Evolutionary conservation across 2,797 vertebrate genomes (phyloP), one percentile per base, ranked within the genome.

Genomic region (Rhodeus uyekii): DNA sequence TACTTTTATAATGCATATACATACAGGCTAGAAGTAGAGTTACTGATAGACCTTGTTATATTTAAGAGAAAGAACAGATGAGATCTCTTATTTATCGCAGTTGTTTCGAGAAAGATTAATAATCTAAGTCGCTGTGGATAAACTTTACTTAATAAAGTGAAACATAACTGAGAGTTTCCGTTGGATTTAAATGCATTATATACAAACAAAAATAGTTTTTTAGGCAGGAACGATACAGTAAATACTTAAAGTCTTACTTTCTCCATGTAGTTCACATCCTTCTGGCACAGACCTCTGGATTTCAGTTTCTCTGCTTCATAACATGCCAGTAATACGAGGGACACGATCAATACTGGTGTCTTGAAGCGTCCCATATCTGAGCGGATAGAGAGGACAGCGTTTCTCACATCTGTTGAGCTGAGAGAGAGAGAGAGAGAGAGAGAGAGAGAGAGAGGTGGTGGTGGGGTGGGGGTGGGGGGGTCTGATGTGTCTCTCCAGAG

Each of bases 211-310:
- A 42, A 39, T n/a, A n/a, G n/a, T n/a, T n/a, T n/a, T n/a, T n/a
- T n/a, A 65, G 46, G 32, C 39, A 13, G 18, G 72, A 71, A 63
- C 61, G 13, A 71, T 61, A n/a, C 12, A 72, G n/a, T 64, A 5
- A 78, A 55, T 53, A 10, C 14, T 48, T 72, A n/a, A 24, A 80
- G 38, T 82, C 92, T 94, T 92, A 96, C 95, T 93, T 93, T 94
- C 50, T 95, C 94, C 0, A 88, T 38, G 53, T 87, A 91, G 42
- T 95, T 94, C 61, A 92, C 92, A 87, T 95, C 95, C 88, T 94
- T 95, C 73, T 90, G 89, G 79, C 94, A 92, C 87, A 92, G 92
- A 67, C 90, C 91, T 87, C 94, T 92, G 80, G 79, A 92, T 90
- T 92, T 94, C 87, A 92, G 91, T 90, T 93, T 93, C 86, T 96